Evolutionary conservation across 2,113 vertebrate species (phyloP), one percentile per base, ranked within the genome.

Genomic region (Cariama cristata): DNA sequence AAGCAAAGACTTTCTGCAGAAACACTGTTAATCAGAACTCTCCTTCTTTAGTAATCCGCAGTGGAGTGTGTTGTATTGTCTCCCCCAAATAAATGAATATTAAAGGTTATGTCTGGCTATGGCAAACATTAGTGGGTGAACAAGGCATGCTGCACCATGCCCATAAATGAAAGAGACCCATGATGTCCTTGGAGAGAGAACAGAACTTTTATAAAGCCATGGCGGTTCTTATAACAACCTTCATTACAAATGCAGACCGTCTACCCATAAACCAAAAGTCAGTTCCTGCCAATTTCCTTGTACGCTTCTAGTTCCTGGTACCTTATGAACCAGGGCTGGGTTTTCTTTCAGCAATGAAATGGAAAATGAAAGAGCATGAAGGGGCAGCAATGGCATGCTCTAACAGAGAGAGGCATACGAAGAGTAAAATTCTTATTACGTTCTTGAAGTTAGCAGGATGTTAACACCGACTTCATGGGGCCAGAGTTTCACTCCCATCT

Each of bases 281-380:
- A 81, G 91, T 66, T 93, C 76, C 87, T 97, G 96, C 95, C 96
- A 97, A 91, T 96, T 97, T 96, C 97, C 91, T 97, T 96, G 87
- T 94, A 73, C 2, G 6, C 79, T 76, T 91, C 79, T 96, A 97
- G 92, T 97, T 98, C 91, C 95, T 85, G 93, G 94, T 96, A 92
- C 87, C 90, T 96, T 77, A 66, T 95, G 93, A 97, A 88, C 85
- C 49, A 91, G 56, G 84, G 69, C 76, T 93, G 87, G 35, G 81
- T 79, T 97, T 97, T 60, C 80, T 92, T 93, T 92, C 93, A 66
- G 92, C 60, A 87, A 89, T 50, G 67, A 93, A 94, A 88, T 63
- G 55, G 79, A 95, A 94, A 92, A 97, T 75, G 79, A 81, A 96
- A 89, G 76, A 95, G 50, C 74, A 52, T 81, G 91, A 97, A 94